Conservation (phyloP, 1,140 invertebrate species). For the Nixonia krombeini region DNA sequence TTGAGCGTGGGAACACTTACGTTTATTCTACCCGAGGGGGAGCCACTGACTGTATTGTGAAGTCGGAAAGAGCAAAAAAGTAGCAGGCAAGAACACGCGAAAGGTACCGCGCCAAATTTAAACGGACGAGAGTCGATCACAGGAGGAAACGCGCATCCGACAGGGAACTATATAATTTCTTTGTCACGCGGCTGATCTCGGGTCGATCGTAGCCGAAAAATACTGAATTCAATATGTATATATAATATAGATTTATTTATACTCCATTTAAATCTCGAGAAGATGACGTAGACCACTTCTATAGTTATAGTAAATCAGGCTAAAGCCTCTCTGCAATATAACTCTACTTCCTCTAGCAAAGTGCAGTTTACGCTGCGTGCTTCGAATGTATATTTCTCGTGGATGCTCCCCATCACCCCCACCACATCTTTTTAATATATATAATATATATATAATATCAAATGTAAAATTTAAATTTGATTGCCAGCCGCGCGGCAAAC, state of each 20-base stretch:
- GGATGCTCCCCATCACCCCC: not conserved
- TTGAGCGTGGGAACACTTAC: no score
- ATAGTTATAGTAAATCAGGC: conserved; percentile 34
- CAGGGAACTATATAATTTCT: conserved; percentile 20
- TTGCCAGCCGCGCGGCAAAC: conserved; percentile 48
- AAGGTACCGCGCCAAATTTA: no score
- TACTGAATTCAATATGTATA: conserved; percentile 50
- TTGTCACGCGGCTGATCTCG: conserved; percentile 14
- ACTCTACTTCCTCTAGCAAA: conserved; percentile 35
- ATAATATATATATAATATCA: conserved; percentile 16
- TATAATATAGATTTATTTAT: conserved; percentile 46
- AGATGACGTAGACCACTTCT: conserved; percentile 48
- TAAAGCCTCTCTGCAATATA: conserved; percentile 33
- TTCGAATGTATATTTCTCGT: conserved; percentile 16
- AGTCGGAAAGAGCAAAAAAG: no score
- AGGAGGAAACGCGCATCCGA: conserved; percentile 4
- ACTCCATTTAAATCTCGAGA: conserved; percentile 47
- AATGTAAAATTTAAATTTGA: conserved; percentile 53
- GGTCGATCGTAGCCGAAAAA: conserved; percentile 52
- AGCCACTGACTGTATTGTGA: no score
- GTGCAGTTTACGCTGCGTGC: conserved; percentile 43
- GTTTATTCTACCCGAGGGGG: no score
- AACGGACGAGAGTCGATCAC: no score
- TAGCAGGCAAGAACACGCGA: no score
- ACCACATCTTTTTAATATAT: conserved; percentile 7